Evolutionary conservation across 92 coral and sea anemone species (phyloP).

Genomic region (Bergia puertoricense): DNA sequence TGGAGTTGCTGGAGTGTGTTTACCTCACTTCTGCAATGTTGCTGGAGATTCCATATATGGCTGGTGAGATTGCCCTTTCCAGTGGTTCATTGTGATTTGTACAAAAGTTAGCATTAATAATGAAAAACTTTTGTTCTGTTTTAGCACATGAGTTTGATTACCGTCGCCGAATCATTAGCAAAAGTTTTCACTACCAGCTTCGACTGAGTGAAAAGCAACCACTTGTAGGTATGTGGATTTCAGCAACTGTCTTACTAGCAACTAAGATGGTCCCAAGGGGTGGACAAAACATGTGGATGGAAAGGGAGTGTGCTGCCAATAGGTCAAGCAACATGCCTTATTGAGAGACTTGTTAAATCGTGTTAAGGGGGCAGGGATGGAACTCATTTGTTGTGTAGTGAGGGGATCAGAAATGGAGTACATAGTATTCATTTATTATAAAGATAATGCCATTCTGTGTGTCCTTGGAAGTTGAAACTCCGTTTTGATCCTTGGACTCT

Average conservation of each 20-base stretch:
- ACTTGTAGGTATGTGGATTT: slow-evolving; percentile 76
- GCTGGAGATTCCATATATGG: slow-evolving; percentile 92
- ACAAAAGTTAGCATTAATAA: not conserved
- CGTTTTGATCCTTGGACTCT: too few relatives aligned
- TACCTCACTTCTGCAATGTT: slow-evolving; percentile 95
- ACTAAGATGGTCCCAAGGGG: not conserved
- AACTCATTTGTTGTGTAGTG: not conserved
- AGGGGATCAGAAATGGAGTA: not conserved
- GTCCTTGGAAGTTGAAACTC: too few relatives aligned
- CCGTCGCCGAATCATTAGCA: slow-evolving; percentile 93
- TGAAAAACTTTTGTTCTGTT: slow-evolving; percentile 11
- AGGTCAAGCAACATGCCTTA: not conserved
- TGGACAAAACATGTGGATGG: not conserved
- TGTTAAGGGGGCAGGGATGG: too few relatives aligned
- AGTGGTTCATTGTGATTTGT: not conserved
- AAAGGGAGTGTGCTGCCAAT: not conserved
- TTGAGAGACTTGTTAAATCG: not conserved
- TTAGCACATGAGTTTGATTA: slow-evolving; percentile 94
- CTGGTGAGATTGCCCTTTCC: slow-evolving; percentile 67
- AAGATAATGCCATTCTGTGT: too few relatives aligned
- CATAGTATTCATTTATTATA: too few relatives aligned
- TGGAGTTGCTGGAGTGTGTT: slow-evolving; percentile 92
- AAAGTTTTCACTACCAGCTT: slow-evolving; percentile 96
- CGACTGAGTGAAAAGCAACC: slow-evolving; percentile 94
- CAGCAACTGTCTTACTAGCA: not conserved